Evolutionary conservation across 2,888 invertebrate species (phyloP), one percentile per base, ranked within the genome.

Genomic region (Eupithecia pulchellata): DNA sequence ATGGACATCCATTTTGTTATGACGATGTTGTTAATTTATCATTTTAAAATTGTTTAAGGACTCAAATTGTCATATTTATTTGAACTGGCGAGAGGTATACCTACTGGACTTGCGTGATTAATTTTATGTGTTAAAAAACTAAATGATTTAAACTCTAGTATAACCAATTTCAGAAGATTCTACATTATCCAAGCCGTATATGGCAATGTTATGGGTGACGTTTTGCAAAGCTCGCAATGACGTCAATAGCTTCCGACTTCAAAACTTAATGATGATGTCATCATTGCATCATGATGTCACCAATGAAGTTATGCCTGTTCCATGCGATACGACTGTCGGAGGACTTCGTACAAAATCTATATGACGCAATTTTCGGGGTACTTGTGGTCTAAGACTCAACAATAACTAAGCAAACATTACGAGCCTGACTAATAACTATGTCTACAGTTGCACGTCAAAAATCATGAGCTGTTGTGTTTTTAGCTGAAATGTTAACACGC

Each of bases 381-480:
- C n/a, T 32, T n/a, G 25, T 25, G 30, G 58, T 30, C 13, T 62
- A 68, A 66, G 69, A 72, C 75, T 75, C 77, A n/a, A n/a, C n/a
- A n/a, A n/a, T n/a, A n/a, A n/a, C n/a, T 68, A 63, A 63, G 60
- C 65, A 71, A 78, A 77, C 69, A 74, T 77, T 68, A 62, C 64
- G 32, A 64, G 68, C n/a, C 65, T 85, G 85, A 85, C 82, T 85
- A 84, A 84, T 85, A 84, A 84, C 81, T 80, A 75, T 75, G 75
- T 78, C 78, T 75, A 73, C 75, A 79, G 72, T 70, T 68, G 66
- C 64, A 69, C 69, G 70, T 71, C 78, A 81, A 81, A 78, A 78
- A 81, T 78, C 78, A 81, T 80, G 79, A 81, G 75, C 77, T 82
- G 86, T 78, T 83, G 87, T 83, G 87, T 86, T 88, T 86, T 83